A percentile compares a stretch with the other conserved stretches of the same genome.
phyloP scores from a whole-genome alignment of 1,140 invertebrate species.

The Ditylenchus dipsaci region DNA sequence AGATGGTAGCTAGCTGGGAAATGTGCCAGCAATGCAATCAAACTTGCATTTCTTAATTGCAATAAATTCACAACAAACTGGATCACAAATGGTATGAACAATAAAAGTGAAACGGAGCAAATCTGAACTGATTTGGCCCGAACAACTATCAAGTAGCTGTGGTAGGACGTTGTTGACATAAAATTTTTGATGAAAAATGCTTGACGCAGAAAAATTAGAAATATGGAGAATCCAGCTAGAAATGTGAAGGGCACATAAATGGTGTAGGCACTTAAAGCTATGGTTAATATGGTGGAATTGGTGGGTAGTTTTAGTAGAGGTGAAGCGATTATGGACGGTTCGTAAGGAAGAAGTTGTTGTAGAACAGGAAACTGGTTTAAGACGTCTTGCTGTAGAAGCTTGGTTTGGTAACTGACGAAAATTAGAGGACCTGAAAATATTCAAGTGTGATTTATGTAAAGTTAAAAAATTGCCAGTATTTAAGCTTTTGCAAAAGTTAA shows the following conservation, averaged over 20 bases:
- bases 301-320: not conserved
- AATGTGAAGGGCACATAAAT: slow-evolving; percentile 8
- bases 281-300: not conserved
- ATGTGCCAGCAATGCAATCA: not conserved
- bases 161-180: not conserved
- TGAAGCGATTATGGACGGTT: slow-evolving; percentile 1
- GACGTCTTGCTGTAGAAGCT: not conserved
- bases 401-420: not conserved
- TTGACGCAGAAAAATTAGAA: slow-evolving; percentile 7
- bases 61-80: not conserved
- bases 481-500: too few relatives aligned
- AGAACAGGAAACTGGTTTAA: not conserved
- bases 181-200: slow-evolving; percentile 2
- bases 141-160: slow-evolving; percentile 5
- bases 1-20: slow-evolving; percentile 5
- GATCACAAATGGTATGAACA: not conserved
- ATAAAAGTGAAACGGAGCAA: not conserved
- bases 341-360: not conserved
- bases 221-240: not conserved
- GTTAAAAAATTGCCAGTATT: not conserved
- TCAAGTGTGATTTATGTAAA: not conserved
- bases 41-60: not conserved
- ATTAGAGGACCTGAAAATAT: slow-evolving; percentile 3
- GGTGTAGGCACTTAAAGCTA: not conserved
- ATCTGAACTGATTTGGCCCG: slow-evolving; percentile 3